Percentiles rank a stretch among this genome's conserved stretches.
These are phyloP conservation scores for Mugil cephalus DNA, from an alignment of 2,113 vertebrate genomes.

Conservation along the genomic window DNA sequence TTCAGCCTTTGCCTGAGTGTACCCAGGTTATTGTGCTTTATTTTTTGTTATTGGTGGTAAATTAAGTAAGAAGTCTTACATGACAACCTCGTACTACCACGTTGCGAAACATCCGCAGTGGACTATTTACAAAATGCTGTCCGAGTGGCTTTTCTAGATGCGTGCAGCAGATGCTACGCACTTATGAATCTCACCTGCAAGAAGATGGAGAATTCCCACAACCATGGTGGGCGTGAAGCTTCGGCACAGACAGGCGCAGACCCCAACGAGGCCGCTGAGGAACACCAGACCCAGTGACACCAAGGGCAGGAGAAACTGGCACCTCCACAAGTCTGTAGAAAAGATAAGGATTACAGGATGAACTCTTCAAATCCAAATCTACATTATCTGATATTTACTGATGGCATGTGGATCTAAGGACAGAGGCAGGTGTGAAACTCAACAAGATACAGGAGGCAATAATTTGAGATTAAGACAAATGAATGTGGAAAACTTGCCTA, in stretches of 20 bases:
- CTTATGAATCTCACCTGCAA: slow-evolving; percentile 87
- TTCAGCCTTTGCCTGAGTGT: too few species aligned
- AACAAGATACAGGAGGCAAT: neutral
- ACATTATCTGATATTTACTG: neutral
- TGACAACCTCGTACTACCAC: too few species aligned
- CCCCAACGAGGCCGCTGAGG: slow-evolving; percentile 91
- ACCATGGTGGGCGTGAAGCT: slow-evolving; percentile 93
- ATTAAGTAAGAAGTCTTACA: too few species aligned
- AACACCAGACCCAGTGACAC: slow-evolving; percentile 95
- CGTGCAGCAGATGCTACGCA: too few species aligned
- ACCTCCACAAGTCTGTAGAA: slow-evolving; percentile 91
- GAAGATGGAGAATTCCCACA: slow-evolving; percentile 92
- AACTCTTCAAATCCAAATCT: neutral
- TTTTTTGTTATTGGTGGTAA: too few species aligned
- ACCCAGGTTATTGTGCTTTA: too few species aligned
- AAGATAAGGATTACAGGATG: neutral
- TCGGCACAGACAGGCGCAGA: slow-evolving; percentile 95
- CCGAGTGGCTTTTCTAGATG: too few species aligned
- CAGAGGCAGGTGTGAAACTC: neutral
- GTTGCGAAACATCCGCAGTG: too few species aligned
- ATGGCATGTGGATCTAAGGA: neutral
- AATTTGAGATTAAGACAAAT: too few species aligned
- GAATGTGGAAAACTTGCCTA: too few species aligned
- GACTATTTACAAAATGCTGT: too few species aligned
- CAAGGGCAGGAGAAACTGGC: slow-evolving; percentile 94